Evolutionary conservation across 2,113 vertebrate species (phyloP), one percentile per base, ranked within the genome.

Genomic region (Equus przewalskii): DNA sequence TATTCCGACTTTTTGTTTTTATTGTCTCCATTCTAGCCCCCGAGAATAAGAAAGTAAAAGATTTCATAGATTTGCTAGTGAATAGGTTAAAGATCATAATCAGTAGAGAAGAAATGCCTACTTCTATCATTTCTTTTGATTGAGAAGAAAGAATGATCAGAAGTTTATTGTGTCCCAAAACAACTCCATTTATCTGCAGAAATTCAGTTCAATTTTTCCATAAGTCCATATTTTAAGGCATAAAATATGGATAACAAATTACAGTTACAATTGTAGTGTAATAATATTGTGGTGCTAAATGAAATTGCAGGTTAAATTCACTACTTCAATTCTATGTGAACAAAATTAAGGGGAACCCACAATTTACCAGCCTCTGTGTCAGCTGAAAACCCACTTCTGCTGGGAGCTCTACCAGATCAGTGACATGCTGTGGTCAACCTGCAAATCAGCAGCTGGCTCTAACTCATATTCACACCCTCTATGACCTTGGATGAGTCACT

Each of bases 31-130:
- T 33, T 89, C 26, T 79, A 54, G 13, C 12, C 12, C 26, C 26
- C 51, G 88, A 83, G 24, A 89, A 58, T 62, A 64, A 89, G 60
- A 95, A 91, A 95, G 19, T 36, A 87, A 90, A 82, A 70, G 26
- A 51, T 60, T 62, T 56, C 2, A 89, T 15, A 80, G 3, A 58
- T 90, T 79, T 92, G 46, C n/a, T 10, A 15, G 3, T 58, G 28
- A 89, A 33, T 41, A 94, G 11, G n/a, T 78, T 58, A 80, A 84
- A 72, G 46, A 79, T 7, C 24, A 70, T 86, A 33, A 62, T 67
- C 28, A 84, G 6, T 67, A 41, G 28, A 89, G 10, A 46, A 86
- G 54, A 96, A 87, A 62, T 90, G 73, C 18, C 51, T 65, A 49
- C n/a, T 44, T 75, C 36, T 62, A 18, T 67, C 15, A 92, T 46